Conservation (phyloP, 1,140 invertebrate genomes). For the Dolichoris vasculosae region DNA sequence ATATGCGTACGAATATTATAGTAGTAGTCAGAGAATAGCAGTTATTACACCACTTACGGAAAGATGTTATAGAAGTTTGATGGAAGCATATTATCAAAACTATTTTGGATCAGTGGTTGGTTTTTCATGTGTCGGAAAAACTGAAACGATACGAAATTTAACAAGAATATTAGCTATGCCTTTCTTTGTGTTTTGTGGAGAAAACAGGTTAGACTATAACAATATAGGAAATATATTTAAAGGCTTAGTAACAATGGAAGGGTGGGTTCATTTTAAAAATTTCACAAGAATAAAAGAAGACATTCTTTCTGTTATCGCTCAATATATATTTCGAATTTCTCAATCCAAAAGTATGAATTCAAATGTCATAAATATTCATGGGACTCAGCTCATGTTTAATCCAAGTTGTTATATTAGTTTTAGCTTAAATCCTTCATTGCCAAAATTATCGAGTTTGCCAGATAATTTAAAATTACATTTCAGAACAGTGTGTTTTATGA, state of each 20-base stretch:
- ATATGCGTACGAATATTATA: slow-evolving; percentile 85
- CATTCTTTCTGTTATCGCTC: slow-evolving; percentile 73
- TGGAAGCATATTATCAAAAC: slow-evolving; percentile 83
- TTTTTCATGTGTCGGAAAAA: slow-evolving; percentile 81
- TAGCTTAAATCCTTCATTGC: slow-evolving; percentile 79
- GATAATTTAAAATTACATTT: slow-evolving; percentile 82
- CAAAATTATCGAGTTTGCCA: slow-evolving; percentile 77
- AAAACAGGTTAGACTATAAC: slow-evolving; percentile 78
- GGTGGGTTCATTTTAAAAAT: slow-evolving; percentile 84
- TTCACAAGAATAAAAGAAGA: slow-evolving; percentile 80
- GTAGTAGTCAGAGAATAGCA: slow-evolving; percentile 87
- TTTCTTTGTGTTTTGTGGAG: slow-evolving; percentile 81
- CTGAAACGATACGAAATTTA: slow-evolving; percentile 82
- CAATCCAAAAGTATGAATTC: slow-evolving; percentile 74
- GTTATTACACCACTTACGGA: slow-evolving; percentile 93
- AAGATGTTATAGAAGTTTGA: slow-evolving; percentile 91
- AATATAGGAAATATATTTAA: slow-evolving; percentile 78
- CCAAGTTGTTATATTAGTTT: slow-evolving; percentile 78
- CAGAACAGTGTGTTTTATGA: slow-evolving; percentile 81
- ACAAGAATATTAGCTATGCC: slow-evolving; percentile 80
- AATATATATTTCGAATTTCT: slow-evolving; percentile 75
- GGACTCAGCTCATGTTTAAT: slow-evolving; percentile 77
- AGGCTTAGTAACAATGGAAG: slow-evolving; percentile 80
- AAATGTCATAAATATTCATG: slow-evolving; percentile 78
- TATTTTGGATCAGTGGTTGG: slow-evolving; percentile 80